A percentile compares a stretch with the other conserved stretches of the same genome.
Conservation (phyloP, 2,113 vertebrate genomes). For the Taurulus bubalis region DNA sequence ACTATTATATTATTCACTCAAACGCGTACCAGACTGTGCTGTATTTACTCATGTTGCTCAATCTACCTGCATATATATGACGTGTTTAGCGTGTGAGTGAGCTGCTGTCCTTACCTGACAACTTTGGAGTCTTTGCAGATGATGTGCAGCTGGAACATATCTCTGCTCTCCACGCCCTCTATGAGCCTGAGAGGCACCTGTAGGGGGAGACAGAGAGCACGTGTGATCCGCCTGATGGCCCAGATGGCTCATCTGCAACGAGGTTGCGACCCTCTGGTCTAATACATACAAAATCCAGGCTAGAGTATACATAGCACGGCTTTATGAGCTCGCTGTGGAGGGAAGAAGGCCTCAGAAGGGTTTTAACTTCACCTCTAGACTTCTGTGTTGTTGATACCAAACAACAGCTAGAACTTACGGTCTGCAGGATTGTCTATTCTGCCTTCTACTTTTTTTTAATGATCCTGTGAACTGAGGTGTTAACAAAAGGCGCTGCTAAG, state of each 20-base stretch:
- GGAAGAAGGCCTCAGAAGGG: background rate
- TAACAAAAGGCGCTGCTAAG: conserved; percentile 7
- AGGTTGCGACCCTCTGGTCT: conserved; percentile 51
- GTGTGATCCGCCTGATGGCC: conserved; percentile 15
- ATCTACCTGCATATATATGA: background rate
- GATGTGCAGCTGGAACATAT: conserved; percentile 99
- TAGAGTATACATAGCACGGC: conserved; percentile 6
- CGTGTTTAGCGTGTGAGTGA: background rate
- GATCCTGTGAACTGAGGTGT: background rate
- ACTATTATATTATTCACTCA: conserved; percentile 11
- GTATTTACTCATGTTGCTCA: background rate
- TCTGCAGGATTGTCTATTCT: background rate
- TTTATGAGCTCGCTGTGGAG: conserved; percentile 2
- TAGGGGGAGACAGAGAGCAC: conserved; percentile 64
- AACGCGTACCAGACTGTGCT: background rate
- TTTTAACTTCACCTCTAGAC: background rate
- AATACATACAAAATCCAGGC: conserved; percentile 37
- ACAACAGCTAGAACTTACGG: background rate
- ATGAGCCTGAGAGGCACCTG: conserved; percentile 99
- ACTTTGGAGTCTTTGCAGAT: conserved; percentile 99
- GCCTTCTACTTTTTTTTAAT: conserved; percentile 1
- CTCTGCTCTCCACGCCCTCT: conserved; percentile 95
- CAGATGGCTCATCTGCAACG: conserved; percentile 37
- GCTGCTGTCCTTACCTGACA: conserved; percentile 87
- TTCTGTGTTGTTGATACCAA: conserved; percentile 11